phyloP scores from a whole-genome alignment of 1,140 invertebrate species.

The Habropoda laboriosa region DNA sequence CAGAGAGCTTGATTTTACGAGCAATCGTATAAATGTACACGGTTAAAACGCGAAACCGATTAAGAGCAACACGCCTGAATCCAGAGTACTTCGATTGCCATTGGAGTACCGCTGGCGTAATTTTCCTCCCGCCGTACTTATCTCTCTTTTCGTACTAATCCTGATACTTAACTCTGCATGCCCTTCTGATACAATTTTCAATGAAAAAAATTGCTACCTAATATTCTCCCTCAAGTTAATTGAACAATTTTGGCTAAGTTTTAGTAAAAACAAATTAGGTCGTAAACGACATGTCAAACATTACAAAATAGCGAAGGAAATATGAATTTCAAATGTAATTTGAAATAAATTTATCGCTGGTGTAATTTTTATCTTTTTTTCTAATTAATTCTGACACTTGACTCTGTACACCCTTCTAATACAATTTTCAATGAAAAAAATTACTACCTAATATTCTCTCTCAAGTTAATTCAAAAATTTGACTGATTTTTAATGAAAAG shows the following conservation, averaged over 20 bases:
- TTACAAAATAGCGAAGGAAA: too few relatives aligned
- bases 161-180: neutral
- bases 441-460: too few relatives aligned
- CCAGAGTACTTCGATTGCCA: neutral
- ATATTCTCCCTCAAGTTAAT: neutral
- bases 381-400: too few relatives aligned
- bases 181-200: neutral
- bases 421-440: too few relatives aligned
- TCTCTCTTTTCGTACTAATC: neutral
- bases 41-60: constrained; percentile 44
- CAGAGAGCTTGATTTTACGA: constrained; percentile 36
- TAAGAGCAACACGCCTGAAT: constrained; percentile 24
- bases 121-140: too few relatives aligned
- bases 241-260: neutral
- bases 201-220: neutral
- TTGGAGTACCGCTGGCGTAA: constrained; percentile 6
- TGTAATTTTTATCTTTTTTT: too few relatives aligned
- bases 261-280: constrained; percentile 20
- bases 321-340: too few relatives aligned
- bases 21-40: constrained; percentile 40
- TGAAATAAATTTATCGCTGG: too few relatives aligned
- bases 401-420: too few relatives aligned
- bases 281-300: too few relatives aligned
- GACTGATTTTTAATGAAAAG: too few relatives aligned
- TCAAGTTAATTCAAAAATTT: too few relatives aligned